Base-by-base conservation (phyloP, 2,888 invertebrate genomes). In the Eudasyphora cyanicolor region DNA sequence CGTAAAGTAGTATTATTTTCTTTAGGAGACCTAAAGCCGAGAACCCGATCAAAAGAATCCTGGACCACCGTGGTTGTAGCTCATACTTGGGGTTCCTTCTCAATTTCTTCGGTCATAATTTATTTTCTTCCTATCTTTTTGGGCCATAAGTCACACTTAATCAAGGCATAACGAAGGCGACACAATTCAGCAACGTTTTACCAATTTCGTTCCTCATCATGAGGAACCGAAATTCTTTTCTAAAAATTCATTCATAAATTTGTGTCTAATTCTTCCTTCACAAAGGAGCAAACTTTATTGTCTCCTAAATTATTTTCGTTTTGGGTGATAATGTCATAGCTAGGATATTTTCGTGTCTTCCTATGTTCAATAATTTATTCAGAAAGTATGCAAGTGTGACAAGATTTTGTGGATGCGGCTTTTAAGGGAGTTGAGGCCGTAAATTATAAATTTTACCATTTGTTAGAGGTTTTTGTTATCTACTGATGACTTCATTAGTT, bases 121-220 rank as follows among this genome's bases (percentile, higher is more conserved):
- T 83, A 77, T 77, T 79, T 62, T 71, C 27, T 27, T 38, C 12
- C 42, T 51, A 70, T 62, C 38, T 77, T 82, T 80, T 76, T 75
- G 76, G 81, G 81, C 75, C 69, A 69, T 79, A 84, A 83, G 85
- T 86, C 85, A 85, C 82, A 85, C 86, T 71, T 85, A 82, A 86
- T 87, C 82, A 85, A 86, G 78, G 85, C 86, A 76, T 86, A 75
- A 80, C 82, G 76, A 70, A 81, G 62, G 67, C 76, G 71, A 78
- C 64, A 84, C 49, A 69, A 74, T 70, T 76, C 27, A 35, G 35
- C 32, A 71, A 49, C 12, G 21, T 24, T 29, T 54, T 29, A 29
- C 19, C 6, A 64, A 60, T 21, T 74, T 62, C 19, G 42, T 32
- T 74, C 21, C 10, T 54, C 67, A 67, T 42, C 35, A 67, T 42